Conservation (phyloP, 2,888 invertebrate genomes). For the Deladenus siricidicola region DNA sequence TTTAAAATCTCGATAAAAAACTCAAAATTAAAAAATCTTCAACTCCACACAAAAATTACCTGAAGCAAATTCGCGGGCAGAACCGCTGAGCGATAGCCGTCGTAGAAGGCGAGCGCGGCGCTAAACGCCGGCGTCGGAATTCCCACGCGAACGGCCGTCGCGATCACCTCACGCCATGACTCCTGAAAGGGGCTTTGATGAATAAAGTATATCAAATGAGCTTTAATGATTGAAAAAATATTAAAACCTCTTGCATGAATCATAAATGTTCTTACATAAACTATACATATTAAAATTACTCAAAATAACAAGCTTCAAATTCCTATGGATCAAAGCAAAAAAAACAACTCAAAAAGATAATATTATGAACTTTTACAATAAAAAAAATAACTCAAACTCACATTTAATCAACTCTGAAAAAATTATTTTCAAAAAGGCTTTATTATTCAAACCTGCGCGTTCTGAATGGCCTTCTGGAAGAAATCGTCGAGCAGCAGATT, state of each 20-base stretch:
- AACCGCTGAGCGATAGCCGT: slow-evolving; percentile 77
- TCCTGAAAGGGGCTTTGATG: slow-evolving; percentile 52
- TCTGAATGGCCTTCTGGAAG: slow-evolving; percentile 74
- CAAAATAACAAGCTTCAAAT: too few species aligned
- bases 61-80: slow-evolving; percentile 92
- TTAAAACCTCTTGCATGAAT: background rate
- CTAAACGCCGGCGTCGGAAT: slow-evolving; percentile 86
- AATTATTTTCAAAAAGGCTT: background rate
- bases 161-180: slow-evolving; percentile 77
- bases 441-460: slow-evolving; percentile 61
- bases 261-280: background rate
- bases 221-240: too few species aligned
- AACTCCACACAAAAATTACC: too few species aligned
- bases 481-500: slow-evolving; percentile 86
- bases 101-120: slow-evolving; percentile 90
- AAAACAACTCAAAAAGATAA: too few species aligned
- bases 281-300: background rate
- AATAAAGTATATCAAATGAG: too few species aligned
- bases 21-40: background rate
- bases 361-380: too few species aligned
- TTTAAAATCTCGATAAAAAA: background rate
- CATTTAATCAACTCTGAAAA: background rate
- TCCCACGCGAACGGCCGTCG: slow-evolving; percentile 64
- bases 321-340: too few species aligned
- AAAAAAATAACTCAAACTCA: too few species aligned